Evolutionary conservation across 2,888 invertebrate species (phyloP), one percentile per base, ranked within the genome.

Genomic region (Bimastos eiseni): DNA sequence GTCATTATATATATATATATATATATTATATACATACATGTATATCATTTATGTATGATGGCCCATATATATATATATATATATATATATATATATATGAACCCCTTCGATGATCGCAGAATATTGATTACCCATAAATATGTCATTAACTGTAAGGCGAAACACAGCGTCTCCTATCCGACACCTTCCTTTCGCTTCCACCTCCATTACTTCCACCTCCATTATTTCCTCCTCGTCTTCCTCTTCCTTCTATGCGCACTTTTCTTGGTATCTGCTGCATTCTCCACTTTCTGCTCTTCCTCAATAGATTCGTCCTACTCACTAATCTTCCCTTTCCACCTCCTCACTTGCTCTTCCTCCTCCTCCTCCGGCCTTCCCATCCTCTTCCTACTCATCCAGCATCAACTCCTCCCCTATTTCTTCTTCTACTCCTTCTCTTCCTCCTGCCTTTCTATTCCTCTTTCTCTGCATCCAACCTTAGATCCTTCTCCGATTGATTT

Each of bases 21-120:
- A 70, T n/a, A 49, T 49, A 49, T 49, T 41, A 41, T 41, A 49
- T 21, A 49, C n/a, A 70, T 8, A 70, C 13, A 70, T 70, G 8
- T n/a, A 70, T n/a, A 70, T n/a, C n/a, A n/a, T n/a, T n/a, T n/a
- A 70, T 49, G 24, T 44, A 11, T 44, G 19, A 8, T 38, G 5
- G 13, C 15, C 13, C 24, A 49, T 70, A n/a, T 13, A 70, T 70
- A 70, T 70, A 70, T 70, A 70, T 70, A 4, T 30, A 70, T 70
- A n/a, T 70, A n/a, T 70, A 70, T n/a, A 70, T 70, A 70, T 49
- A 70, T 70, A 70, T 70, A 70, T n/a, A 11, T 6, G 4, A 30
- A 70, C 70, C n/a, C 70, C n/a, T 70, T 70, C 70, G 70, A 70
- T 70, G 70, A 70, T 70, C 70, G 70, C n/a, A n/a, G 70, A 70